Evolutionary conservation across 2,888 invertebrate genomes (phyloP), one percentile per base, ranked within the genome.

Genomic region (Diaperis boleti): DNA sequence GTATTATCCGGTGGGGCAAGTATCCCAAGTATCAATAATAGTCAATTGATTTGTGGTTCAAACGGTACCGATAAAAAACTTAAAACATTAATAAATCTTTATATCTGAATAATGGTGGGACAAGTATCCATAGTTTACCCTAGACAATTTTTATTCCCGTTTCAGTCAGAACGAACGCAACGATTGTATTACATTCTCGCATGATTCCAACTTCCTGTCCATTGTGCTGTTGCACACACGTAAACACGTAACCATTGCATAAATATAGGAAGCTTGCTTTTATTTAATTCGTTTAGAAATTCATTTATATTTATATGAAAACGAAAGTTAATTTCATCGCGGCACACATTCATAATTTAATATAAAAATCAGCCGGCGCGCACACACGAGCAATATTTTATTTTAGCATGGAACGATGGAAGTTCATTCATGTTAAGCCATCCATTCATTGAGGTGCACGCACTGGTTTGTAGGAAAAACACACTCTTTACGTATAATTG

Each of bases 191-290:
- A 37, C 44, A 35, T 33, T 47, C 26, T 54, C 42, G 41, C 42
- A 54, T 54, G 54, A 41, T 52, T 39, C 52, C 52, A 6, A 39
- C 54, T 54, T 54, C 54, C 54, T 57, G 45, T 57, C 35, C 45
- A 57, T 57, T 57, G 57, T 57, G 37, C 44, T 44, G 29, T 42
- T 26, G 29, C 41, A 41, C 54, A 50, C 37, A 44, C 49, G 49
- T 49, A 49, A 49, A 35, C 76, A 76, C 75, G 75, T 75, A 72
- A 75, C 70, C 69, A 63, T 76, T 75, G 74, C 67, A 72, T 75
- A 76, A 76, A 62, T 15, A 68, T 68, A 74, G 76, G 76, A 77
- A 77, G 72, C 70, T 69, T 64, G 57, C 72, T 71, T 65, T 62
- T 67, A 67, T 72, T 73, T 69, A 47, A 8, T 62, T 66, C 66